These are phyloP conservation scores for Athene cunicularia DNA, from an alignment of 2,113 vertebrate genomes.

Conservation along the genomic window DNA sequence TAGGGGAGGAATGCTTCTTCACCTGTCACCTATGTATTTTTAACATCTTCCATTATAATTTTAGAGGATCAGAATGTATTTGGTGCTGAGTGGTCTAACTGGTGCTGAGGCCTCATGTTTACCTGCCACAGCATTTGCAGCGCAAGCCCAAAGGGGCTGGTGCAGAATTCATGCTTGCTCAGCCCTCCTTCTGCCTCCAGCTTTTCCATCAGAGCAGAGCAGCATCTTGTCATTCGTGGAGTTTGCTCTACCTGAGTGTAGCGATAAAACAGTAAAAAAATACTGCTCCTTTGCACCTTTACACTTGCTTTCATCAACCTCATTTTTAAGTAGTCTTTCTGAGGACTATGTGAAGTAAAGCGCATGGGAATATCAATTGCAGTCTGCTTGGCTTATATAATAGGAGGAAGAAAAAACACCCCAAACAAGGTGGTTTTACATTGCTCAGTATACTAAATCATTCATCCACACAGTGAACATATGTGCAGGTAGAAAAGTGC, in stretches of 20 bases:
- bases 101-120: background rate
- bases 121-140: background rate
- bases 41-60: constrained; percentile 10
- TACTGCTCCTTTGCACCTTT: background rate
- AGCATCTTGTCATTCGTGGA: background rate
- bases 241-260: background rate
- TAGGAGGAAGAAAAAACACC: background rate
- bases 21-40: constrained; percentile 2
- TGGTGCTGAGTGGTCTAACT: background rate
- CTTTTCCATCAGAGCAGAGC: constrained; percentile 15
- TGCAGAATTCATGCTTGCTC: background rate
- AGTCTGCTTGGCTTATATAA: background rate
- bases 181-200: background rate
- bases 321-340: background rate
- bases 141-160: background rate
- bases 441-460: background rate
- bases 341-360: background rate
- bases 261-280: background rate
- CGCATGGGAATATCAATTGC: background rate
- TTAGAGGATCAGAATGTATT: background rate
- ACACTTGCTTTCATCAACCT: background rate
- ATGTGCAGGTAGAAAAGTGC: constrained; percentile 31
- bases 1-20: background rate
- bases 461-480: background rate
- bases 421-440: background rate